Evolutionary conservation across 1,140 invertebrate species (phyloP), one percentile per base, ranked within the genome.

Genomic region (Asbolus verrucosus): DNA sequence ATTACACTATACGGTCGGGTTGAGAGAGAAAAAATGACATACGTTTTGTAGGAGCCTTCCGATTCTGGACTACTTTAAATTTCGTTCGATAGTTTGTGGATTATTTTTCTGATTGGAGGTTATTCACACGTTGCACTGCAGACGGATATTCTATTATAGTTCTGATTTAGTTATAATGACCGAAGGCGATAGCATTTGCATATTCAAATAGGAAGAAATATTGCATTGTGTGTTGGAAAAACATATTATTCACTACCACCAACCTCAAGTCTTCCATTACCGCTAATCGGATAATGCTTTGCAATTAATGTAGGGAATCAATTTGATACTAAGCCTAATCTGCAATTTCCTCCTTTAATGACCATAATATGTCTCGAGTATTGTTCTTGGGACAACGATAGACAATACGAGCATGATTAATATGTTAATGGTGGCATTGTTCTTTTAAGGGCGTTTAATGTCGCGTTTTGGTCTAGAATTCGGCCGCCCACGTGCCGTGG

Each of bases 381-480:
- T 63, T 63, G 61, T 63, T 63, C 61, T 63, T 36, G 5, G 11
- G 18, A 50, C 19, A 27, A 6, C 27, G 6, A 63, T 41, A 63
- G 61, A 63, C 61, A 63, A 63, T 63, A 41, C 33, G 33, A 14
- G 61, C 33, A 19, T 63, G 39, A 63, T 63, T 63, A 63, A 63
- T 63, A 63, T 63, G 61, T 63, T 63, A 63, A 63, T 63, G 33
- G 33, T 18, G 61, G 33, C 21, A 63, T 63, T 63, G 61, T 63
- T 63, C 61, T 63, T 63, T 21, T 38, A 63, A 39, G 19, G 33
- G 61, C 33, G 33, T 15, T 63, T 38, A 36, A 36, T 36, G 33
- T 36, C 33, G 33, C 33, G 33, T 27, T 31, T 9, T 27, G 33
- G 11, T 36, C 33, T 63, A 8, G 36, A 41, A 63, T 41, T 63